Base-by-base conservation (phyloP, 2,888 invertebrate species). In the Leucophenga montana region DNA sequence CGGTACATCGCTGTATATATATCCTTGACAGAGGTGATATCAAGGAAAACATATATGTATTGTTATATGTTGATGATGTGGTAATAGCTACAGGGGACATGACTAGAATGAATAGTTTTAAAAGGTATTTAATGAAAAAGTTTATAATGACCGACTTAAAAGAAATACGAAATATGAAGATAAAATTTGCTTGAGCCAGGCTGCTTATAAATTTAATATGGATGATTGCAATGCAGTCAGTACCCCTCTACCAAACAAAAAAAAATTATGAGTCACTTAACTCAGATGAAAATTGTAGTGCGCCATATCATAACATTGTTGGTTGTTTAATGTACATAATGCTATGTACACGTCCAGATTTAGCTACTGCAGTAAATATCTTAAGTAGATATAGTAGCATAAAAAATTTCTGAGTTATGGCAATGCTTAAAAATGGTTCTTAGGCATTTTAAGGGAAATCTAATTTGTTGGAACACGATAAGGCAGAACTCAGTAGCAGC, bases 241-340 rank as follows among this genome's bases (percentile, higher is more conserved):
- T 27, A 27, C 27, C 4, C 27, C 27, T 4, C 4, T 27, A 4
- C 27, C 27, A 27, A 27, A 4, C 27, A 27, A 27, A 27, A 73
- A 57, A 81, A 71, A 70, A 82, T 68, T 79, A 79, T 71, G 61
- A 57, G n/a, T 73, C 69, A 16, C 73, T 79, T 67, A 75, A 80
- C 71, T 75, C 70, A 53, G 72, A 75, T 46, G 68, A 76, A 71
- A 46, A 73, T 69, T 78, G 16, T 69, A 71, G 75, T 71, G 75
- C 77, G 11, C 66, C 68, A 18, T 70, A 68, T 68, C 56, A 54
- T 44, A 70, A 70, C 66, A 61, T 69, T 22, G 56, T 69, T 65
- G 68, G 59, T 8, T 72, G 72, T 73, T 71, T 72, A 16, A 72
- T 71, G 72, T 71, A 64, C 44, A 33, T 69, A 57, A 71, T 72